Evolutionary conservation across 2,113 vertebrate species (phyloP).

Genomic region (Mobula birostris): DNA sequence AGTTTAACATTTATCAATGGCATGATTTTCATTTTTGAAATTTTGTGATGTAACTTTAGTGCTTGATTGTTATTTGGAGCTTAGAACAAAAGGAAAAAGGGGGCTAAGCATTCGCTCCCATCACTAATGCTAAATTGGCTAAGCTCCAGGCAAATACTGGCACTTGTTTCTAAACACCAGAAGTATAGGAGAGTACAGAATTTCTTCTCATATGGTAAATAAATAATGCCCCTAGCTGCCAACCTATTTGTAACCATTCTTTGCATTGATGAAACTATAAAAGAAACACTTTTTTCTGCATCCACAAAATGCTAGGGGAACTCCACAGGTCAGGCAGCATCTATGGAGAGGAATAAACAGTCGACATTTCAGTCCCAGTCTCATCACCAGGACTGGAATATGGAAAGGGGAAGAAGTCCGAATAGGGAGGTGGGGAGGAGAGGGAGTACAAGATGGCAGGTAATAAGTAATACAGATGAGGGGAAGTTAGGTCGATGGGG

Average conservation of each 20-base stretch:
- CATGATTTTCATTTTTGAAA: not conserved
- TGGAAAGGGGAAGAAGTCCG: too few relatives aligned
- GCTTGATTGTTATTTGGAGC: not conserved
- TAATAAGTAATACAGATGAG: too few relatives aligned
- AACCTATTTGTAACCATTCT: not conserved
- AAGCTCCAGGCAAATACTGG: not conserved
- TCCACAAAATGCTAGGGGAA: too few relatives aligned
- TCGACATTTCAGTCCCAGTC: too few relatives aligned
- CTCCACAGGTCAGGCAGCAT: too few relatives aligned
- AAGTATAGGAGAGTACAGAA: not conserved
- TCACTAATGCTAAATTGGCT: not conserved
- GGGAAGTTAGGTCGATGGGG: too few relatives aligned
- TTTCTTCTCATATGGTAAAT: not conserved
- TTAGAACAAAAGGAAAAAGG: not conserved
- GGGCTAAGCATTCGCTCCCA: not conserved
- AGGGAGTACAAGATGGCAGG: too few relatives aligned
- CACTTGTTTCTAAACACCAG: not conserved
- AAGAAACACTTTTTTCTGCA: not conserved
- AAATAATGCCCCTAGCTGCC: not conserved
- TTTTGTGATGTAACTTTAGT: not conserved
- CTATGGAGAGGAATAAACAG: too few relatives aligned
- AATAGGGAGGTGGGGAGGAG: too few relatives aligned
- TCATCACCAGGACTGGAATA: too few relatives aligned
- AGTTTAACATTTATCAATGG: not conserved
- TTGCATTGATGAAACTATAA: not conserved